Base-by-base conservation (phyloP, 2,113 vertebrate genomes). In the Panurus biarmicus region DNA sequence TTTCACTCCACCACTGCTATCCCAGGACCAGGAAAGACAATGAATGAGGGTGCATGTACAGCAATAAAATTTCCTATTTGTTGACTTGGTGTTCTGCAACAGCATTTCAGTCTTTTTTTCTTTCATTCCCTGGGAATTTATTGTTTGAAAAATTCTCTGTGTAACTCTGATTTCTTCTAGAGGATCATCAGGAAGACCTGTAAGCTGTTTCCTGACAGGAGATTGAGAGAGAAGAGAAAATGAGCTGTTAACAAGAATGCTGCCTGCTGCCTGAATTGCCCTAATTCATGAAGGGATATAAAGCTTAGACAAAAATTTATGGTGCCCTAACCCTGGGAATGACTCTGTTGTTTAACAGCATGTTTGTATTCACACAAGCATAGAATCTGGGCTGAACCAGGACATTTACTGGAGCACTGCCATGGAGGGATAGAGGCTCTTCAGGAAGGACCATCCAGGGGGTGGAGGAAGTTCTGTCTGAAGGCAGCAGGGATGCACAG, bases 201-300 rank as follows among this genome's bases (percentile, higher is more conserved):
- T 92, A 88, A 91, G 64, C 44, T 83, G 9, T 73, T 90, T 91
- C 54, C 64, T 94, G 85, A 90, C 85, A 86, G 75, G 31, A 83
- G 87, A 83, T 74, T 67, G 72, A 96, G 83, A 92, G 82, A 60
- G 38, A 28, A 85, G 62, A 73, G 88, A 95, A 92, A 95, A 95
- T 60, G 58, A 93, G 65, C 90, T 86, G 79, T 84, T 92, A 85
- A 73, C 60, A 93, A 90, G 79, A 88, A 80, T 44, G 20, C 64
- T 83, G 72, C 51, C 44, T 92, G 47, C 64, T 88, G 58, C 70
- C 75, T 85, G 71, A 76, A 56, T 87, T 88, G 67, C 38, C 51
- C 54, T 88, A 90, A 96, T 94, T 96, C 85, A 94, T 88, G 85
- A 84, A 76, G 47, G 67, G 36, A 40, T 79, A 86, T 94, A 96